Conservation (phyloP, 2,113 vertebrate species). For the Aepyceros melampus region DNA sequence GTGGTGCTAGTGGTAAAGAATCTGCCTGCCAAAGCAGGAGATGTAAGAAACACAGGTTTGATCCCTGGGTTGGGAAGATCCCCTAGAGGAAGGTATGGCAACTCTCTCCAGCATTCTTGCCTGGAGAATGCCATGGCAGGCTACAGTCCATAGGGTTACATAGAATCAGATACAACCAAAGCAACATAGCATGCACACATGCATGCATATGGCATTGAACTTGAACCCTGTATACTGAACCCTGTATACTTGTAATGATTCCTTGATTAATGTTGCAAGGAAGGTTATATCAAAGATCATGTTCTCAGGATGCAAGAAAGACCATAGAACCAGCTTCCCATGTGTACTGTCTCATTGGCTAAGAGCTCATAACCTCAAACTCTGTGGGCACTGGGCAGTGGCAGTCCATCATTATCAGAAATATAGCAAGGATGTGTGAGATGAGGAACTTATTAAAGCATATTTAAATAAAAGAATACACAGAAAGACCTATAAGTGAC, state of each 20-base stretch:
- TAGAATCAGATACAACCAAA: fast-evolving
- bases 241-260: neutral
- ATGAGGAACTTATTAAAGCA: neutral
- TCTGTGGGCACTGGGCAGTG: neutral
- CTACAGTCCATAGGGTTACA: neutral
- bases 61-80: neutral
- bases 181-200: fast-evolving
- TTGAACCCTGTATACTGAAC: neutral
- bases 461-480: neutral
- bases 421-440: neutral
- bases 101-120: neutral
- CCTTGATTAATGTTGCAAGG: neutral
- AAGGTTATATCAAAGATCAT: neutral
- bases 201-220: neutral
- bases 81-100: neutral
- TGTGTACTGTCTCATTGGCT: neutral
- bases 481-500: neutral
- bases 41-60: neutral
- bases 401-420: neutral
- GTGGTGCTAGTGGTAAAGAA: neutral
- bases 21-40: neutral
- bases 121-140: neutral
- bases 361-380: neutral
- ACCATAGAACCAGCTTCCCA: neutral
- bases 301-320: neutral